A percentile compares a stretch with the other conserved stretches of the same genome.
Conservation (phyloP, 1,140 invertebrate genomes). For the Drosophila tani region DNA sequence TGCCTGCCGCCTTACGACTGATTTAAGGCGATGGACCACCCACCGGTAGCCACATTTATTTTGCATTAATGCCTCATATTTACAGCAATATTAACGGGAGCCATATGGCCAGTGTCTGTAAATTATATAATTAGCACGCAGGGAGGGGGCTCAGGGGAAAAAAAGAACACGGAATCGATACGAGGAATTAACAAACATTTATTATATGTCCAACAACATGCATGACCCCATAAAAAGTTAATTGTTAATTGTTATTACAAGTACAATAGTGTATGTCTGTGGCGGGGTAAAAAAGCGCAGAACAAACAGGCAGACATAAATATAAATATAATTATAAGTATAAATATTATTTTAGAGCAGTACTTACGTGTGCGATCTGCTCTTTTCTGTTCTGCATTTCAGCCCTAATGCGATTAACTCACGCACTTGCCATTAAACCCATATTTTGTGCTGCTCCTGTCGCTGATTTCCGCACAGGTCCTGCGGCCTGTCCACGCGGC, state of each 20-base stretch:
- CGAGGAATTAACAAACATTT: slow-evolving; percentile 58
- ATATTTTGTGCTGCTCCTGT: slow-evolving; percentile 74
- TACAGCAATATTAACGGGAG: slow-evolving; percentile 35
- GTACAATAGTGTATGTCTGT: slow-evolving; percentile 45
- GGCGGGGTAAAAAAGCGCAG: slow-evolving; percentile 15
- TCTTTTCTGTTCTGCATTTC: slow-evolving; percentile 18
- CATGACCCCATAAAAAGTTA: slow-evolving; percentile 58
- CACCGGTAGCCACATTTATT: slow-evolving; percentile 31
- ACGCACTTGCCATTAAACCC: slow-evolving; percentile 68
- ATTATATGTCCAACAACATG: slow-evolving; percentile 51
- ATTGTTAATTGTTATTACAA: slow-evolving; percentile 60
- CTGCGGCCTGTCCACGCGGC: slow-evolving; percentile 51
- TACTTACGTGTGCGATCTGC: slow-evolving; percentile 65
- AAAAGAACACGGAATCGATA: slow-evolving; percentile 28
- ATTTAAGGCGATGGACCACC: slow-evolving; percentile 36
- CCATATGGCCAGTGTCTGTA: slow-evolving; percentile 41
- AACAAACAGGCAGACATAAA: slow-evolving; percentile 28
- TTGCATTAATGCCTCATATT: slow-evolving; percentile 57
- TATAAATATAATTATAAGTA: slow-evolving; percentile 6
- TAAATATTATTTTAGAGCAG: slow-evolving; percentile 45
- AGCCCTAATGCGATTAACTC: slow-evolving; percentile 65
- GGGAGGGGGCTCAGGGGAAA: background rate
- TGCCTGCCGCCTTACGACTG: slow-evolving; percentile 46
- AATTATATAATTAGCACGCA: slow-evolving; percentile 43
- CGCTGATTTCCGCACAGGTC: slow-evolving; percentile 3